Percentiles rank a stretch among this genome's conserved stretches.
Evolutionary conservation across 2,797 vertebrate genomes (phyloP).

Genomic region (Protonibea diacanthus): DNA sequence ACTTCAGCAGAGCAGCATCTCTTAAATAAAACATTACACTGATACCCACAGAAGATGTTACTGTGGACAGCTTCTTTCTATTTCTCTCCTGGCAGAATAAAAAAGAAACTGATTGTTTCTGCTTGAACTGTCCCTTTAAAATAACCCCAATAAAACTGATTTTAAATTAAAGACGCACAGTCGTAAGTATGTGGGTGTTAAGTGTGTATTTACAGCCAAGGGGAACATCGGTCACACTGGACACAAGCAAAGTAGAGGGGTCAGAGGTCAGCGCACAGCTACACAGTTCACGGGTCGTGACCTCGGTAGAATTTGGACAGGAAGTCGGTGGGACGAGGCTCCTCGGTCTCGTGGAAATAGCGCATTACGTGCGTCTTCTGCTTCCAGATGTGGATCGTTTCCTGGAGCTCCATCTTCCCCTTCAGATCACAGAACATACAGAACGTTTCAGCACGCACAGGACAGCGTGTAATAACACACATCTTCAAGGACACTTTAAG

Average conservation of each 20-base stretch:
- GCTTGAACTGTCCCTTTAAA: background rate
- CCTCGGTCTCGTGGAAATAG: slow-evolving; percentile 91
- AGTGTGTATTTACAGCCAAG: slow-evolving; percentile 85
- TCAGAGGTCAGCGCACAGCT: slow-evolving; percentile 32
- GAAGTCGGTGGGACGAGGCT: slow-evolving; percentile 88
- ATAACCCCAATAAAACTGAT: background rate
- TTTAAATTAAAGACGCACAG: slow-evolving; percentile 53
- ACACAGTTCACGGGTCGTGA: slow-evolving; percentile 88
- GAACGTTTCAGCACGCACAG: background rate
- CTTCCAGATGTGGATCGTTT: slow-evolving; percentile 96
- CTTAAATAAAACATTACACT: background rate
- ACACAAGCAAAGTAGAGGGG: slow-evolving; percentile 44
- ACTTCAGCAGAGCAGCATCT: background rate
- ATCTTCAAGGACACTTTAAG: background rate
- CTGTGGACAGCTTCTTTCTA: background rate
- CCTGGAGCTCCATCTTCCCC: slow-evolving; percentile 97
- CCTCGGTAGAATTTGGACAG: slow-evolving; percentile 94
- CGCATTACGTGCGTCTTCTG: slow-evolving; percentile 96
- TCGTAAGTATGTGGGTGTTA: slow-evolving; percentile 41
- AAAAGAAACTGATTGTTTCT: background rate
- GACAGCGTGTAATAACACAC: no score
- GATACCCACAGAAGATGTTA: background rate
- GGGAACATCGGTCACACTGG: slow-evolving; percentile 62
- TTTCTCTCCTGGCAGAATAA: background rate
- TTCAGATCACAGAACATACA: slow-evolving; percentile 63